Evolutionary conservation across 2,888 invertebrate genomes (phyloP).

Genomic region (Drosophila melanocephala): DNA sequence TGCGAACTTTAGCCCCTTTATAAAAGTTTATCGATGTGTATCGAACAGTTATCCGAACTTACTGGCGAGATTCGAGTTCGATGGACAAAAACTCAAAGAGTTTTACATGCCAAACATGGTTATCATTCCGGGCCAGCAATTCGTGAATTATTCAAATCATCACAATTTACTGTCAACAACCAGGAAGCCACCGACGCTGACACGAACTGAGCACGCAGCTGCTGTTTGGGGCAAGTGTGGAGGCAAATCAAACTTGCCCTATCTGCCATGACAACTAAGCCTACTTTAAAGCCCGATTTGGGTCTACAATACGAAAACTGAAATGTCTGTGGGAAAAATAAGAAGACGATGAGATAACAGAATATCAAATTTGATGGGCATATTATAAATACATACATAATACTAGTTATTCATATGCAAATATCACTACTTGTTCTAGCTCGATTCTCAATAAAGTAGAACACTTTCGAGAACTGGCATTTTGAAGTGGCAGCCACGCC

Average conservation of each 20-base stretch:
- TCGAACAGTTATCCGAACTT: neutral
- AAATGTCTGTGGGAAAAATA: neutral
- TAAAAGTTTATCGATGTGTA: neutral
- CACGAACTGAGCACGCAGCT: neutral
- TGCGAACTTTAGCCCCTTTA: neutral
- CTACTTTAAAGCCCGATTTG: neutral
- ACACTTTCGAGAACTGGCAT: conserved; percentile 47
- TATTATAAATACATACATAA: neutral
- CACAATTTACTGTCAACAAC: neutral
- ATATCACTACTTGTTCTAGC: conserved; percentile 5
- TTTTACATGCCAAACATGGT: neutral
- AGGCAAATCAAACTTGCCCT: neutral
- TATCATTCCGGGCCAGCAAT: too few relatives aligned
- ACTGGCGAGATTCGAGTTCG: neutral
- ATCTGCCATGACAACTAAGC: neutral
- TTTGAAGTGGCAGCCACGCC: conserved; percentile 30
- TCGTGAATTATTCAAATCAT: too few relatives aligned
- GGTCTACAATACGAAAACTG: neutral
- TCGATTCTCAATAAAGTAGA: conserved; percentile 31
- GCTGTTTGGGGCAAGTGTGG: neutral
- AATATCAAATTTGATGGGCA: neutral
- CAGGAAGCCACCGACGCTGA: neutral
- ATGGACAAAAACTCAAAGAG: neutral
- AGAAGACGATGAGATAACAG: neutral
- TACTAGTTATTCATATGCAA: conserved; percentile 45